phyloP scores from a whole-genome alignment of 1,140 invertebrate genomes.

The Paraescarpia echinospica region DNA sequence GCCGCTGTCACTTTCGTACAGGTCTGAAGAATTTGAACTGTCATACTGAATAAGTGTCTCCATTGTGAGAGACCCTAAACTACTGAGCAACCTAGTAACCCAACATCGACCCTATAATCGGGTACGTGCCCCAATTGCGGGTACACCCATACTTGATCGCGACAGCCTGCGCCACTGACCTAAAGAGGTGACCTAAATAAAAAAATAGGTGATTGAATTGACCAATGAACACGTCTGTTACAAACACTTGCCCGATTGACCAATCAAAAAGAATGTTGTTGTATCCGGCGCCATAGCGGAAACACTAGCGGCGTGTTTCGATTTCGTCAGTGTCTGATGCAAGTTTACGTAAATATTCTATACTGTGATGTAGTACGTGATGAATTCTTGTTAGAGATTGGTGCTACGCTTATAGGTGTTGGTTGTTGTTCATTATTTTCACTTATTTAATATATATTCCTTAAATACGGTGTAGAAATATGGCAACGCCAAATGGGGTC shows the following conservation, averaged over 20 bases:
- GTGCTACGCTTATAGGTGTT: not conserved
- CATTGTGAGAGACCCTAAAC: not conserved
- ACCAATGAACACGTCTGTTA: not conserved
- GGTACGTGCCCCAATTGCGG: not conserved
- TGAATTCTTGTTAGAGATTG: not conserved
- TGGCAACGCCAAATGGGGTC: not conserved
- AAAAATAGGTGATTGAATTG: not conserved
- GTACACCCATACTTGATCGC: not conserved
- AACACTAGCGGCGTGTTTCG: constrained; percentile 3
- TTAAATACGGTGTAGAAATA: not conserved
- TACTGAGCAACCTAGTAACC: not conserved
- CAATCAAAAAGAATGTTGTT: not conserved
- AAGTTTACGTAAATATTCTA: not conserved
- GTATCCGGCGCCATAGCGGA: not conserved
- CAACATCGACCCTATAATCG: not conserved
- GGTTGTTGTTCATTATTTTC: not conserved
- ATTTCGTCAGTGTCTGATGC: not conserved
- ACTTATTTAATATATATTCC: not conserved
- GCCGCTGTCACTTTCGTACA: not conserved
- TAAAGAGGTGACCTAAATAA: not conserved
- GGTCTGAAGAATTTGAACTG: not conserved
- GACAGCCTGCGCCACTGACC: not conserved
- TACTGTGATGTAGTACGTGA: not conserved
- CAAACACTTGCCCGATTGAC: not conserved
- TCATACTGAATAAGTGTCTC: not conserved